phyloP scores from a whole-genome alignment of 2,888 invertebrate species.

The Hoplodrina ambigua region DNA sequence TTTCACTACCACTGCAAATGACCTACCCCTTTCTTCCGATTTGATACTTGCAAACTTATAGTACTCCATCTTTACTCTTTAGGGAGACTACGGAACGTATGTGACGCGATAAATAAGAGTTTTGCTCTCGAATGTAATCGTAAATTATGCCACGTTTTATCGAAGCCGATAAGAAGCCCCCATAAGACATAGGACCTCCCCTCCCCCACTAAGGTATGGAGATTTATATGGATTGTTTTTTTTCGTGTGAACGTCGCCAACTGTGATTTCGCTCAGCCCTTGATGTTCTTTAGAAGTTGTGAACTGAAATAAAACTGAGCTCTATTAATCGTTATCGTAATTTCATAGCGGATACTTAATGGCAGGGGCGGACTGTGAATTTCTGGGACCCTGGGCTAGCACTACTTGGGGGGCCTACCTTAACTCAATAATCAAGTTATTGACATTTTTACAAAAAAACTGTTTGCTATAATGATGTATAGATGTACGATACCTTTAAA shows the following conservation, averaged over 20 bases:
- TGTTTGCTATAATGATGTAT: no score
- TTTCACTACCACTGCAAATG: slow-evolving; percentile 39
- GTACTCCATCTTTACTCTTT: slow-evolving; percentile 34
- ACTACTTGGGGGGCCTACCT: no score
- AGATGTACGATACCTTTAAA: no score
- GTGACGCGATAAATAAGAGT: slow-evolving; percentile 64
- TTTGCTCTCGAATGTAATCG: slow-evolving; percentile 62
- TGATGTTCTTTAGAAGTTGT: slow-evolving; percentile 39
- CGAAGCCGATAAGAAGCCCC: slow-evolving; percentile 56
- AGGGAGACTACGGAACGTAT: slow-evolving; percentile 35
- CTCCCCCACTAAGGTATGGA: slow-evolving; percentile 7
- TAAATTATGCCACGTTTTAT: slow-evolving; percentile 68
- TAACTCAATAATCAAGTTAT: no score
- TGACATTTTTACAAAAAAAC: no score
- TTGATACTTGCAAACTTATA: slow-evolving; percentile 50
- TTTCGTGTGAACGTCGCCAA: slow-evolving; percentile 55
- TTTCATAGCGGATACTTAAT: slow-evolving; percentile 17
- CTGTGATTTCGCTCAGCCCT: slow-evolving; percentile 42
- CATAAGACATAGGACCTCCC: slow-evolving; percentile 14
- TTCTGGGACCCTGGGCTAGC: no score
- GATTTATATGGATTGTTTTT: slow-evolving; percentile 55
- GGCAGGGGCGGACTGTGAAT: no score
- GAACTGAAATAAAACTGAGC: slow-evolving; percentile 41
- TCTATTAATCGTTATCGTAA: slow-evolving; percentile 28
- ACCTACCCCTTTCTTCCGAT: slow-evolving; percentile 31